Evolutionary conservation across 1,140 invertebrate genomes (phyloP), one percentile per base, ranked within the genome.

Genomic region (Drosophila gunungcola): DNA sequence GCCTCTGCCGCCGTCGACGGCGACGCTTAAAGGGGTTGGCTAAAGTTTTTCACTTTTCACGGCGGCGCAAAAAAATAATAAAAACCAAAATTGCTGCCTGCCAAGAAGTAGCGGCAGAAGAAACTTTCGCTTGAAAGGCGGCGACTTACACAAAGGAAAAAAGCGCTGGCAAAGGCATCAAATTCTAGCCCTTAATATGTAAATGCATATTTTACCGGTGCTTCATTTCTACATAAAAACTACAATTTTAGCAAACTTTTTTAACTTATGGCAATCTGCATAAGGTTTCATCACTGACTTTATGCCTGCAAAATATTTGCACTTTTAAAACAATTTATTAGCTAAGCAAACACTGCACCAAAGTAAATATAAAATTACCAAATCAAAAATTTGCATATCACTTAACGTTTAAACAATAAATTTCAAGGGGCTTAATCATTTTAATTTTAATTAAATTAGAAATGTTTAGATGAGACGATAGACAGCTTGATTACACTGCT

Each of bases 71-170:
- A 57, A 61, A 43, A 63, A 55, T 70, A 70, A 70, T 70, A 74
- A 81, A 84, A 74, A 81, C 83, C 83, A 46, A 88, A 88, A 83
- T 89, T 89, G 67, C 60, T 70, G 68, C 68, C 68, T 70, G 68
- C 68, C 68, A 70, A 70, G 68, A 57, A 70, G 62, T 36, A n/a
- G 42, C 64, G 42, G 36, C 65, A 77, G 29, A 69, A 63, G 69
- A 73, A 88, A 88, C 83, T 88, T 88, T 88, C 83, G 84, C 83
- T 86, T 77, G 25, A 57, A 60, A 67, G 42, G 55, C 29, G 27
- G 27, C 29, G 16, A 29, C 12, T 52, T 73, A 73, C 79, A 65
- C 69, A 43, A 36, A 55, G 63, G 16, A 29, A 70, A 70, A 56
- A 69, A 69, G 16, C 4, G 0, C 10, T 34, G 41, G 9, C 9